Evolutionary conservation across 1,140 invertebrate genomes (phyloP).

Genomic region (Macrocentrus cingulum): DNA sequence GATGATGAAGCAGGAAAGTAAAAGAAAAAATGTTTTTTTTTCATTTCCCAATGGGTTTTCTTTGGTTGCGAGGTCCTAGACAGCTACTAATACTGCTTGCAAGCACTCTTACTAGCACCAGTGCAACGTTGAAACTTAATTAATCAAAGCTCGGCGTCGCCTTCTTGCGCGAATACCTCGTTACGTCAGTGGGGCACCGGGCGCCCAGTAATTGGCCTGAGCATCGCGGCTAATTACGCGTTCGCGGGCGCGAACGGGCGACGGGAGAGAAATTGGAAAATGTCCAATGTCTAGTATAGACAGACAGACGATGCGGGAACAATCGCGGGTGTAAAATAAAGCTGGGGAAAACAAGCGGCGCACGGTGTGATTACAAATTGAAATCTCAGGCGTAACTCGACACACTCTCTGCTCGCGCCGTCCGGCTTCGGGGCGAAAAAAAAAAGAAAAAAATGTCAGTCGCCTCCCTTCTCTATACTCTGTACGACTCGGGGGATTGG

Average conservation of each 20-base stretch:
- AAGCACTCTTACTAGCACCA: too few species aligned
- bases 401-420: neutral
- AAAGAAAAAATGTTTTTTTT: too few species aligned
- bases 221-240: conserved; percentile 33
- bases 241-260: neutral
- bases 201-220: conserved; percentile 3
- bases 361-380: conserved; percentile 17
- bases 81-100: too few species aligned
- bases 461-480: too few species aligned
- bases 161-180: conserved; percentile 43
- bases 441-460: neutral
- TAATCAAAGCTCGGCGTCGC: conserved; percentile 43
- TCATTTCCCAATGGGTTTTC: conserved; percentile 1
- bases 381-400: conserved; percentile 6
- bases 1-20: conserved; percentile 14
- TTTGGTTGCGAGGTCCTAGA: neutral
- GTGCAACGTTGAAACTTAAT: conserved; percentile 40
- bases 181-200: conserved; percentile 28
- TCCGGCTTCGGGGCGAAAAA: conserved; percentile 13
- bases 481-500: conserved; percentile 13
- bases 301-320: conserved; percentile 20
- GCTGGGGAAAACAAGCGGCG: conserved; percentile 6
- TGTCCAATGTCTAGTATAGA: conserved; percentile 13
- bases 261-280: neutral
- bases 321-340: neutral